These are phyloP conservation scores for Hylyphantes graminicola DNA, from an alignment of 1,140 invertebrate genomes.

Conservation along the genomic window DNA sequence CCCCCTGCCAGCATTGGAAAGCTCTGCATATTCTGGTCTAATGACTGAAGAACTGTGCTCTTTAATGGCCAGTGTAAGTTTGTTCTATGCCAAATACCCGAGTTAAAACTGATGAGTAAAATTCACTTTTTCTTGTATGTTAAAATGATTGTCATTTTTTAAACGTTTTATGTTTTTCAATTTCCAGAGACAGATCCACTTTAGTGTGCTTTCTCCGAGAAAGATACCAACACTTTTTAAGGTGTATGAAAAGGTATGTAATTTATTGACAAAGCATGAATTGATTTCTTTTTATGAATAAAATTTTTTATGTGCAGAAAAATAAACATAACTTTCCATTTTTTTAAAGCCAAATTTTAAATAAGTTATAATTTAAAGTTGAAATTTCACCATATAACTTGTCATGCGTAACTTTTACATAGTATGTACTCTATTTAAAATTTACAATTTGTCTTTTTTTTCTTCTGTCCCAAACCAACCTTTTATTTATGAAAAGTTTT, in stretches of 20 bases:
- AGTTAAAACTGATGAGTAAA: no score
- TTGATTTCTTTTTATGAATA: no score
- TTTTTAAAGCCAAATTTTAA: no score
- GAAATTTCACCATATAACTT: not conserved
- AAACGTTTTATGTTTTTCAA: not conserved
- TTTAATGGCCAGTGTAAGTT: slow-evolving; percentile 77
- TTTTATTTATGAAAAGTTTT: no score
- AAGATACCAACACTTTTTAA: slow-evolving; percentile 78
- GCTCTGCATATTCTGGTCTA: slow-evolving; percentile 76
- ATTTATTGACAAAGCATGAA: no score
- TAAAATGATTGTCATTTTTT: no score
- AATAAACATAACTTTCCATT: no score
- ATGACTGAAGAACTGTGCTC: slow-evolving; percentile 80
- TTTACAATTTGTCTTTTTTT: not conserved
- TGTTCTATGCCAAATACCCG: not conserved
- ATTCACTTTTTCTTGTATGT: no score
- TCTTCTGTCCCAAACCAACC: not conserved
- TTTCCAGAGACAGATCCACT: slow-evolving; percentile 80
- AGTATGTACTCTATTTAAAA: not conserved
- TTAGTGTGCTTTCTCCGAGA: slow-evolving; percentile 88
- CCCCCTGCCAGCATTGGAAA: slow-evolving; percentile 84
- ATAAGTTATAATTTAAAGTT: no score
- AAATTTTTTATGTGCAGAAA: no score
- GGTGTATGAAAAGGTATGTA: slow-evolving; percentile 69
- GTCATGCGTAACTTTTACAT: not conserved